Evolutionary conservation across 64 coral and sea anemone genomes (phyloP), one percentile per base, ranked within the genome.

Genomic region (Montipora cactus): DNA sequence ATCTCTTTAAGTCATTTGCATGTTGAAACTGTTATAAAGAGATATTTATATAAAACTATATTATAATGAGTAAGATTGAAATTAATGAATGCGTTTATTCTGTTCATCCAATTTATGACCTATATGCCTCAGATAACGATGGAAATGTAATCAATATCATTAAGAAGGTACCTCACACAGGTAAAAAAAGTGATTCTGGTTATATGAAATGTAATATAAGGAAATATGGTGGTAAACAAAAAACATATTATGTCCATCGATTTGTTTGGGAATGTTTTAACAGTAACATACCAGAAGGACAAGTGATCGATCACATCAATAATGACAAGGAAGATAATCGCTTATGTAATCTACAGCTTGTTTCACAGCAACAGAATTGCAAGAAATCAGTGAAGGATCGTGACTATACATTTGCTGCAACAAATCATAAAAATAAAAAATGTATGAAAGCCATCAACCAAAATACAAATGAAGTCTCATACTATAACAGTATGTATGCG

Each of bases 341-440:
- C 37, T 2, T 37, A 37, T 2, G 37, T 37, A 37, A 37, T 37
- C 2, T 37, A 37, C 37, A 37, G 37, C 37, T 37, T 37, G 37
- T 37, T 37, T 2, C 37, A 37, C 37, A 37, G 37, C 37, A 37
- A 37, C 37, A 37, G 37, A 37, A 37, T 37, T 37, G 37, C 37
- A 37, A 37, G 37, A 37, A 37, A 79, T 79, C 74, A 10, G 75
- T 52, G 5, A 64, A 90, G 25, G 64, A 80, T 75, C 47, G 88
- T 10, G 88, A 90, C 69, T 79, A 90, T 79, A 59, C 52, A 47
- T 90, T 90, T 66, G 28, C 5, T 18, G 12, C 5, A 8, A 64
- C 67, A 7, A 90, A 93, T 74, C 76, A 81, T 74, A 0, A 88
- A n/a, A 88, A 93, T 68, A 79, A 37, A 75, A 93, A 51, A n/a